phyloP scores from a whole-genome alignment of 2,113 vertebrate genomes.

The Jaculus jaculus region DNA sequence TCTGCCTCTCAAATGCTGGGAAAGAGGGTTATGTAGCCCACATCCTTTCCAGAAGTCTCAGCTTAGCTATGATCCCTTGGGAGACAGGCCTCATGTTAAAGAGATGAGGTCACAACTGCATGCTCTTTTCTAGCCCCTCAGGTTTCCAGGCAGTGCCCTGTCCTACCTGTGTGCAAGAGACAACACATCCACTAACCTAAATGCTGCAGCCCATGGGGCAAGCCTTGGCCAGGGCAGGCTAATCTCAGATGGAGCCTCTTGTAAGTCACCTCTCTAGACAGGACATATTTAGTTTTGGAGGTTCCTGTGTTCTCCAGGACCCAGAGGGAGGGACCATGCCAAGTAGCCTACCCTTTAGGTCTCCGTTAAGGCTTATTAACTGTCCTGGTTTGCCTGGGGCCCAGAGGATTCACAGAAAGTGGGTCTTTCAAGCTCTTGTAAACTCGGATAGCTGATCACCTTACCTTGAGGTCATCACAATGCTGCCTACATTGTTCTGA shows the following conservation, averaged over 20 bases:
- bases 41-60: neutral
- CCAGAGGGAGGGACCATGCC: neutral
- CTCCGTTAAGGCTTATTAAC: neutral
- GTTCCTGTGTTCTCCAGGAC: neutral
- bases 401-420: accelerated
- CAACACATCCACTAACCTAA: accelerated
- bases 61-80: neutral
- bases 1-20: too few species aligned
- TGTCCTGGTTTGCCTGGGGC: accelerated
- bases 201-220: neutral
- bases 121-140: neutral
- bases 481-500: neutral
- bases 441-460: neutral
- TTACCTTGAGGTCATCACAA: accelerated
- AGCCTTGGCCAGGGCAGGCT: too few species aligned
- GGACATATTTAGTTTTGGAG: neutral
- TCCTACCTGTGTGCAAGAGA: neutral
- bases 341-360: neutral
- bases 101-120: neutral
- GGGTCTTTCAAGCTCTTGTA: neutral
- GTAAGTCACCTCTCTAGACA: neutral
- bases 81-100: neutral
- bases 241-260: neutral
- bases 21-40: accelerated
- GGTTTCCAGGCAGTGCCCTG: neutral